Evolutionary conservation across 2,888 invertebrate species (phyloP).

Genomic region (Acronicta aceris): DNA sequence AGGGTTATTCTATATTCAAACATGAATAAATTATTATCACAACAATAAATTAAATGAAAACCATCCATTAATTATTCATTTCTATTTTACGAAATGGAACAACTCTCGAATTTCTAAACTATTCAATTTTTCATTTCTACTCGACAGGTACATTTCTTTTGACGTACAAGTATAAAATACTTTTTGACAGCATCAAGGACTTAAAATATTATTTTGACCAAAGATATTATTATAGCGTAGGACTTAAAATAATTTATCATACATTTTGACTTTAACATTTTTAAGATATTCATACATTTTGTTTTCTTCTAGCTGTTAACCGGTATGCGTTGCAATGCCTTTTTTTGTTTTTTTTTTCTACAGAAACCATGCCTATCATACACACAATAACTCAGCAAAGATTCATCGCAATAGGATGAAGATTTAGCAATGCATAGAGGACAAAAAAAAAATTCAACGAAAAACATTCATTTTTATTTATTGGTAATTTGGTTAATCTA

Average conservation of each 20-base stretch:
- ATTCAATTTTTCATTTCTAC: slow-evolving; percentile 24
- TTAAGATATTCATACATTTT: too few relatives aligned
- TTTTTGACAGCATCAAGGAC: slow-evolving; percentile 10
- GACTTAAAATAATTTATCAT: not conserved
- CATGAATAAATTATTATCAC: not conserved
- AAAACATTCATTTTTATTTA: too few relatives aligned
- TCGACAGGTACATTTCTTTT: slow-evolving; percentile 23
- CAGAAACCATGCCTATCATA: too few relatives aligned
- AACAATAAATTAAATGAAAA: slow-evolving; percentile 2
- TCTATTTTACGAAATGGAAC: slow-evolving; percentile 10
- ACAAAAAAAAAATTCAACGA: too few relatives aligned
- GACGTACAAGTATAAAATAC: slow-evolving; percentile 10
- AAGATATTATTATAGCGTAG: not conserved
- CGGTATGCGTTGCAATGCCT: too few relatives aligned
- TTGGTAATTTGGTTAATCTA: too few relatives aligned
- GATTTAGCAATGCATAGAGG: too few relatives aligned
- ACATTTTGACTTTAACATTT: too few relatives aligned
- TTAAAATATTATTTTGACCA: not conserved
- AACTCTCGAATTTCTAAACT: slow-evolving; percentile 9
- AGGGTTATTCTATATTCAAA: not conserved
- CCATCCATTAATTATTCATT: not conserved
- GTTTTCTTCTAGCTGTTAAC: too few relatives aligned
- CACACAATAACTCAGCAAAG: too few relatives aligned
- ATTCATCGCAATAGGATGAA: too few relatives aligned
- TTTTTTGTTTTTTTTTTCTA: too few relatives aligned